Base-by-base conservation (phyloP, 2,113 vertebrate genomes). In the Gyps fulvus region DNA sequence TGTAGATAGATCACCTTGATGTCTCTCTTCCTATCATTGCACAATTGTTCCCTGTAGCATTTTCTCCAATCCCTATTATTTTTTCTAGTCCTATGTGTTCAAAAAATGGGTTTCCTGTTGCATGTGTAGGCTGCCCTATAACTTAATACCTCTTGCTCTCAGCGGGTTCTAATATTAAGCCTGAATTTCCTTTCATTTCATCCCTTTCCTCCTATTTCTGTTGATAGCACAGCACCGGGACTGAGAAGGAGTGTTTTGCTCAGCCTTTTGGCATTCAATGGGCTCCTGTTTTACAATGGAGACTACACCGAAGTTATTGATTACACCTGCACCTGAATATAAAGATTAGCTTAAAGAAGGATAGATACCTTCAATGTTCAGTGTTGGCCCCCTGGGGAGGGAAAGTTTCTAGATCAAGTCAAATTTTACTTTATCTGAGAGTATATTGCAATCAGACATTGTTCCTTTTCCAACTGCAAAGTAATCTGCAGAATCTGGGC, bases 401-500 rank as follows among this genome's bases (percentile, higher is more conserved):
- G 38, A 42, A 92, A 55, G 54, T 95, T 94, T 87, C 77, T 67
- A 84, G 57, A 95, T 62, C 34, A 66, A 72, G 84, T 54, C 69
- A 92, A 85, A 89, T 81, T 34, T 74, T 2, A 80, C 38, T 87
- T 87, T 71, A 50, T 96, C 49, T 62, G 61, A 76, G 77, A 54
- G 17, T 42, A 11, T 79, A 87, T 38, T 69, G 81, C 70, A 94
- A 85, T 89, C 77, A 91, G 73, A 54, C 34, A 38, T 61, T 71
- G 70, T 91, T 65, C 58, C 57, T 95, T 92, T 95, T 93, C 87
- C 62, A 94, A 93, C 93, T 95, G 89, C 81, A 93, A 82, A 93
- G 47, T 67, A 96, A 94, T 96, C 91, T 95, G 89, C 83, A 93
- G 86, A 93, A 95, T 97, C 77, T 91, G 83, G 54, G 81, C 93